Conservation (phyloP, 2,797 vertebrate genomes). For the Sebastiscus albofasciatus region DNA sequence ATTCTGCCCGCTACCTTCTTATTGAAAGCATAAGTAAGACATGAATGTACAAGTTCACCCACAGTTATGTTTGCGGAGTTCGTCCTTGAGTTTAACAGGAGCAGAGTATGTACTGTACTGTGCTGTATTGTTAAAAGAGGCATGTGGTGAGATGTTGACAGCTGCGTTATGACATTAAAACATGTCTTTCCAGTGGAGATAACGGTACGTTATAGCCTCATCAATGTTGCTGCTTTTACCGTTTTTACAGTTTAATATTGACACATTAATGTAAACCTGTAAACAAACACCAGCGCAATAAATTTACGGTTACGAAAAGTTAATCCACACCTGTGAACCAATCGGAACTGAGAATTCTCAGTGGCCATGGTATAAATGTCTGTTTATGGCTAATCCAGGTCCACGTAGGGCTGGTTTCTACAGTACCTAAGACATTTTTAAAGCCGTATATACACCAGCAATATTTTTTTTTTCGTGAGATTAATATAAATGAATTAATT, state of each 20-base stretch:
- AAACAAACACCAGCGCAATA: background rate
- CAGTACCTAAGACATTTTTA: too few species aligned
- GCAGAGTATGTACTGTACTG: background rate
- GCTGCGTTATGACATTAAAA: background rate
- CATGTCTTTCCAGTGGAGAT: background rate
- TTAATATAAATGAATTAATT: too few species aligned
- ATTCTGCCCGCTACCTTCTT: constrained; percentile 22
- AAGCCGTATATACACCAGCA: too few species aligned
- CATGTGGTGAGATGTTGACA: background rate
- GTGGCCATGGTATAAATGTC: background rate
- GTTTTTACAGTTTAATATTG: background rate
- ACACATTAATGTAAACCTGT: background rate
- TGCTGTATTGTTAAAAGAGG: background rate
- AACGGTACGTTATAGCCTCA: background rate
- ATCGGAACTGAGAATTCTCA: background rate
- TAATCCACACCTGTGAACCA: background rate
- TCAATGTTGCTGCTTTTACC: background rate
- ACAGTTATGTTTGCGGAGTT: background rate
- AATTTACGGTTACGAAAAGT: background rate
- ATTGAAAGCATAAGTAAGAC: constrained; percentile 40
- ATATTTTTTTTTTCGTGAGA: too few species aligned
- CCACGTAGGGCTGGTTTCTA: too few species aligned
- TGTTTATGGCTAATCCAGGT: background rate
- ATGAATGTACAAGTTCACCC: constrained; percentile 12
- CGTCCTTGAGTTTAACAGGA: background rate